Evolutionary conservation across 2,888 invertebrate genomes (phyloP), one percentile per base, ranked within the genome.

Genomic region (Caenorhabditis doughertyi): DNA sequence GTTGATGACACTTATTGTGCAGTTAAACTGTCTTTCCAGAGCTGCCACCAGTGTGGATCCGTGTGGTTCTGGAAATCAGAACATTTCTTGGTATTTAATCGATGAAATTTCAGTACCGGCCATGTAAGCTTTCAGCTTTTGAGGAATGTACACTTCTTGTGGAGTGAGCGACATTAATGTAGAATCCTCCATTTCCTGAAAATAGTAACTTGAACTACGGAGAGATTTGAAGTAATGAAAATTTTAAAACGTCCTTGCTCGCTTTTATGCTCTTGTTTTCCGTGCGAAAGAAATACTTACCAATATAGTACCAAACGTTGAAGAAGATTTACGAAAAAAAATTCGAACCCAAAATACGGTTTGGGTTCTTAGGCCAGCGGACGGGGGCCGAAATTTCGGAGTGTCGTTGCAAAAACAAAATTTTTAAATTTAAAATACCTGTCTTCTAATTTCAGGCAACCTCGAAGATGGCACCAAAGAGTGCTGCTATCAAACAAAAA

Each of bases 111-210:
- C 13, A 2, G 1, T 62, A 76, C 81, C 81, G 8, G 76, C 32
- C 51, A 81, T 53, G 21, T 71, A 81, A 0, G 76, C 70, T 32
- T 77, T 81, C 32, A 81, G 27, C 39, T 81, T 81, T 39, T 71
- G 81, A 0, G 80, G 64, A 11, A 81, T 39, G 23, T 60, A 81
- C 2, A 65, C 35, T 16, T 67, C 58, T 51, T 64, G 64, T 23
- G 44, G 29, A 13, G 23, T 16, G 7, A 55, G 32, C 7, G 42
- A 21, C 39, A 53, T 18, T 13, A 7, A 16, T n/a, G 51, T 8
- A 2, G 47, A 18, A 11, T 67, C 74, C 3, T 67, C 58, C 67
- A 76, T 76, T 67, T 51, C 32, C 49, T 47, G 32, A 8, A 51
- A 67, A n/a, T n/a, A 47, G 8, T 42, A 3, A 42, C 9, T 42